These are phyloP conservation scores for Oryctolagus cuniculus DNA, from an alignment of 2,113 vertebrate genomes.

Conservation along the genomic window DNA sequence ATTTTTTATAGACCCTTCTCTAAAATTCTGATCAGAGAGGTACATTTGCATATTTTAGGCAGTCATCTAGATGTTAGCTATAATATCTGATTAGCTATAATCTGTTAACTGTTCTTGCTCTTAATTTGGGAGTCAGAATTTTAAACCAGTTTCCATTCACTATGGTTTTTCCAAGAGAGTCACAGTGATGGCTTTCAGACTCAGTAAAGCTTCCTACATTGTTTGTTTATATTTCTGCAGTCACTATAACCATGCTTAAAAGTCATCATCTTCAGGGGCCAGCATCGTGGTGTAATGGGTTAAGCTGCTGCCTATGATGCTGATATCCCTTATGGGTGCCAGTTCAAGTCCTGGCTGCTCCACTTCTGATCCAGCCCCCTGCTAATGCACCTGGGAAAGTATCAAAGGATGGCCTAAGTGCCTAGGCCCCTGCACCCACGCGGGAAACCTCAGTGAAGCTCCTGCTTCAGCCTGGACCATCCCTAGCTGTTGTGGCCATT, in stretches of 20 bases:
- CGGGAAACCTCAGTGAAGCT: too few species aligned
- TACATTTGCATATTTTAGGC: neutral
- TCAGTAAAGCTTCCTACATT: neutral
- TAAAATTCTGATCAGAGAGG: neutral
- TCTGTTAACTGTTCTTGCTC: neutral
- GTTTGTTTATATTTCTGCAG: constrained; percentile 45
- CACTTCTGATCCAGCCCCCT: too few species aligned
- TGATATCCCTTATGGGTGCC: too few species aligned
- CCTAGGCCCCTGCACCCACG: too few species aligned
- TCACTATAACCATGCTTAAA: neutral
- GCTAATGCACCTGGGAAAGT: too few species aligned
- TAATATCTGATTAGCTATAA: neutral
- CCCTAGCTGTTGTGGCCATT: too few species aligned
- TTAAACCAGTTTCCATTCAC: constrained; percentile 13
- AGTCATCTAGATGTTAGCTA: neutral
- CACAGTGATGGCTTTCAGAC: neutral
- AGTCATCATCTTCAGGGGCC: neutral
- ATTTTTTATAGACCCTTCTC: neutral
- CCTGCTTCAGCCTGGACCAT: too few species aligned
- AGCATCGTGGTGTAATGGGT: too few species aligned
- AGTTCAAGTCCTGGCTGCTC: too few species aligned
- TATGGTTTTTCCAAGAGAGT: neutral
- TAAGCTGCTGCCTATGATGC: too few species aligned
- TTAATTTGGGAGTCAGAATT: constrained; percentile 7
- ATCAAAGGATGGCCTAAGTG: too few species aligned